Percentiles rank a stretch among this genome's conserved stretches.
phyloP scores from a whole-genome alignment of 2,888 invertebrate species.

The Drosophila cognata region DNA sequence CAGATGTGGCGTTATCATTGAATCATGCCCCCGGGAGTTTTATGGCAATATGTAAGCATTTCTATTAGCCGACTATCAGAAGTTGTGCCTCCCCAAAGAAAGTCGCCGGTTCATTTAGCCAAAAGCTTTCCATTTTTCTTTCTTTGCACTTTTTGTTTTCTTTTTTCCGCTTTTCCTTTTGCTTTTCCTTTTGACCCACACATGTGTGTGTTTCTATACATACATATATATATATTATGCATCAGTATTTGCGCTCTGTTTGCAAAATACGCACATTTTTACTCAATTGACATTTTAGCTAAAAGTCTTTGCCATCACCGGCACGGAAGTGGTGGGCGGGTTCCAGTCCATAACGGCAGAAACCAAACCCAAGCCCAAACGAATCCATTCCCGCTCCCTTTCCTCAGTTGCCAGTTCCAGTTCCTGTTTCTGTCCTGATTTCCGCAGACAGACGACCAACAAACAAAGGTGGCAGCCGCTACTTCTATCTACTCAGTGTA shows the following conservation, averaged over 20 bases:
- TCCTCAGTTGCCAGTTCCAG: constrained; percentile 15
- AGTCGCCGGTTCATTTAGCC: constrained; percentile 46
- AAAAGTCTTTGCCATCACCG: constrained; percentile 49
- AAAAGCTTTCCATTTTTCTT: constrained; percentile 55
- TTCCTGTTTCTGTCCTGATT: constrained; percentile 23
- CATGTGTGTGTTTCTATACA: constrained; percentile 22
- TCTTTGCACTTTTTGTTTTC: constrained; percentile 7
- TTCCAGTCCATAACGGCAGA: constrained; percentile 12
- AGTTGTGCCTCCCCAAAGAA: constrained; percentile 27
- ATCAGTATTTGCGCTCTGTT: constrained; percentile 57
- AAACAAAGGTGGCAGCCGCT: constrained; percentile 50
- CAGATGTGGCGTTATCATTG: constrained; percentile 45
- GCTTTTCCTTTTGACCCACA: constrained; percentile 11
- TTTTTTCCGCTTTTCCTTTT: constrained; percentile 21
- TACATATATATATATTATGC: constrained; percentile 23
- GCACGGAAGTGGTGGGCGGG: constrained; percentile 52
- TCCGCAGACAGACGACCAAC: constrained; percentile 43
- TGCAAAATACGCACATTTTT: constrained; percentile 68
- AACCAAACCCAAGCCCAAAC: constrained; percentile 5
- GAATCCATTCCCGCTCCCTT: constrained; percentile 5
- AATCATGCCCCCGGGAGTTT: constrained; percentile 55
- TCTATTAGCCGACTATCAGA: constrained; percentile 57
- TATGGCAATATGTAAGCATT: constrained; percentile 48
- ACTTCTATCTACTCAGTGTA: constrained; percentile 23
- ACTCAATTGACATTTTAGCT: constrained; percentile 66